Conservation (phyloP, 2,113 vertebrate species). For the Penelope pileata region DNA sequence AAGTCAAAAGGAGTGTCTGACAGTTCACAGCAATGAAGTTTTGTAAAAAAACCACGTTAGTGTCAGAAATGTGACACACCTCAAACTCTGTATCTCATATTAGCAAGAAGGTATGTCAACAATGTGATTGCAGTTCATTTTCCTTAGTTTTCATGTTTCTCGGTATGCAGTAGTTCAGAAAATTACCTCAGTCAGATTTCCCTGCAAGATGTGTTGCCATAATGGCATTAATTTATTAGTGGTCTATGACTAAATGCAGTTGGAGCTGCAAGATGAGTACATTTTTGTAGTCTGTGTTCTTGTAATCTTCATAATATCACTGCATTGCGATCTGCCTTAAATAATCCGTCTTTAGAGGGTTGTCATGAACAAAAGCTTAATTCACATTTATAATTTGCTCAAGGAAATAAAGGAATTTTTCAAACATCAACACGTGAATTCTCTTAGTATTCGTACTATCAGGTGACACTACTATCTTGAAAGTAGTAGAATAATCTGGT, state of each 20-base stretch:
- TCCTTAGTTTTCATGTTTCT: background rate
- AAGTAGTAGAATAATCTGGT: background rate
- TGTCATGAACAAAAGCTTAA: accelerated
- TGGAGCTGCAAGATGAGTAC: background rate
- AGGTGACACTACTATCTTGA: background rate
- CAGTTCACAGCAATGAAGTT: background rate
- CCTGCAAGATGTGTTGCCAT: background rate
- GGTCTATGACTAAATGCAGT: background rate
- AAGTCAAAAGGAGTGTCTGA: background rate
- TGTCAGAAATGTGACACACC: background rate
- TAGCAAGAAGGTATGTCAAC: background rate
- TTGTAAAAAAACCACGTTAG: background rate
- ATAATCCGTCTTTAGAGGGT: accelerated
- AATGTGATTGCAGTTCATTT: background rate
- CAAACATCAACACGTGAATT: background rate
- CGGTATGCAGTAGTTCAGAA: background rate
- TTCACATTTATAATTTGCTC: background rate
- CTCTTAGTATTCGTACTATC: background rate
- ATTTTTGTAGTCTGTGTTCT: background rate
- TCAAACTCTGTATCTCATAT: background rate
- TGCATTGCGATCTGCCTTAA: too few species aligned
- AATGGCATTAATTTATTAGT: background rate
- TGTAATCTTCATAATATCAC: background rate
- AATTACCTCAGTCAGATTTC: background rate
- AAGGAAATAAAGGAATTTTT: background rate